Percentiles rank a stretch among this genome's conserved stretches.
Conservation (phyloP, 2,888 invertebrate species). For the Coremacera marginata region DNA sequence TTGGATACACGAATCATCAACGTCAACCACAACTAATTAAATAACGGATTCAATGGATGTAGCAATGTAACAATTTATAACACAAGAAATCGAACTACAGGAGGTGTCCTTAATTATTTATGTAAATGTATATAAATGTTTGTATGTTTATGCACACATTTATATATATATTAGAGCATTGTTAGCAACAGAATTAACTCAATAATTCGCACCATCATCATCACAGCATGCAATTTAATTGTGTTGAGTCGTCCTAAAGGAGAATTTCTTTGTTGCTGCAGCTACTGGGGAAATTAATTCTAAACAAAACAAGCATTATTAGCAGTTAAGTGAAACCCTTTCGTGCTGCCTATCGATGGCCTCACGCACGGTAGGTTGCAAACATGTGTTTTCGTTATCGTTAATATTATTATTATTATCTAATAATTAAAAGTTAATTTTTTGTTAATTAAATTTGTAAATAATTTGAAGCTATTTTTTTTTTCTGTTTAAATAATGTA, state of each 20-base stretch:
- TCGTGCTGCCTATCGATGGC: constrained; percentile 9
- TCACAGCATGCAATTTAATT: neutral
- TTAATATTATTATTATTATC: neutral
- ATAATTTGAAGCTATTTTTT: constrained; percentile 24
- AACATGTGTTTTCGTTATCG: constrained; percentile 21
- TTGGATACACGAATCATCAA: neutral
- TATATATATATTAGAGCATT: neutral
- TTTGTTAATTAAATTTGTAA: constrained; percentile 34
- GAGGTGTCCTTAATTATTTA: neutral
- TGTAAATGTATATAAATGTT: neutral
- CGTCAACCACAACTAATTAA: neutral
- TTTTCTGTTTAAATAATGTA: constrained; percentile 32
- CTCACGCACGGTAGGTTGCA: neutral
- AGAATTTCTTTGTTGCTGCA: neutral
- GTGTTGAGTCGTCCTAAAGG: neutral
- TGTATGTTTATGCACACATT: neutral
- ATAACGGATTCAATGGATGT: neutral
- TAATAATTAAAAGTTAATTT: neutral
- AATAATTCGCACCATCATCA: neutral
- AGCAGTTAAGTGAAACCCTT: constrained; percentile 1
- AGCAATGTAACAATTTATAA: neutral
- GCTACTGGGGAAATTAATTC: neutral
- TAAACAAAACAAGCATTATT: neutral
- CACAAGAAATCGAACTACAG: neutral
- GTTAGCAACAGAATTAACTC: neutral